Evolutionary conservation across 2,113 vertebrate species (phyloP), one percentile per base, ranked within the genome.

Genomic region (Pseudorasbora parva): DNA sequence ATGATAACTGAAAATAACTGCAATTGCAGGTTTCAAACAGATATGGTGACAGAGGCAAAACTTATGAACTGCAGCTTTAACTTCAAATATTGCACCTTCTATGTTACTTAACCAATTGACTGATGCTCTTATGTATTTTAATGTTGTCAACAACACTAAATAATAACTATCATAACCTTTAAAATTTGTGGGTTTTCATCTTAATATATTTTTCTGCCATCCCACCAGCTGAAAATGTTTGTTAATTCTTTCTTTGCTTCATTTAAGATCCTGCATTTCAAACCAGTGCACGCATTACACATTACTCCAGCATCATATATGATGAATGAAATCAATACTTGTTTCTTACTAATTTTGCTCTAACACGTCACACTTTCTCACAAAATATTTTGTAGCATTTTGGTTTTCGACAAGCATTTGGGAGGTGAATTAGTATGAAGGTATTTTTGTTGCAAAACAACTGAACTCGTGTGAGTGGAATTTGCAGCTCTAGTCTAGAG

Each of bases 191-290:
- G 73, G 2, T n/a, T n/a, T 43, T 19, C 66, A 56, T 21, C 11
- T 14, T 76, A 76, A 54, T 57, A 75, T 73, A 60, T 33, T 49
- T 21, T 73, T 71, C 69, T 47, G 9, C 51, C 43, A 1, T 72
- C n/a, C 51, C 37, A 43, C 21, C 5, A 5, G 37, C 68, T 45
- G 5, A 5, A 45, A 45, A 7, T 71, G 21, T 7, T 43, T 43
- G 4, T 45, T 77, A 3, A 21, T 43, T n/a, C 17, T 14, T 47
- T 37, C 37, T 68, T 71, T 4, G 2, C 2, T 45, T 73, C 19
- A 14, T 8, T 69, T 57, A 19, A 9, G n/a, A 81, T 17, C 27
- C 49, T 66, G 30, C 37, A 81, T 81, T 37, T n/a, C 74, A 59
- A 19, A 64, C 62, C 15, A 37, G 9, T 21, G 0, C 64, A 68